Evolutionary conservation across 2,113 vertebrate species (phyloP).

Genomic region (Percopsis transmontana): DNA sequence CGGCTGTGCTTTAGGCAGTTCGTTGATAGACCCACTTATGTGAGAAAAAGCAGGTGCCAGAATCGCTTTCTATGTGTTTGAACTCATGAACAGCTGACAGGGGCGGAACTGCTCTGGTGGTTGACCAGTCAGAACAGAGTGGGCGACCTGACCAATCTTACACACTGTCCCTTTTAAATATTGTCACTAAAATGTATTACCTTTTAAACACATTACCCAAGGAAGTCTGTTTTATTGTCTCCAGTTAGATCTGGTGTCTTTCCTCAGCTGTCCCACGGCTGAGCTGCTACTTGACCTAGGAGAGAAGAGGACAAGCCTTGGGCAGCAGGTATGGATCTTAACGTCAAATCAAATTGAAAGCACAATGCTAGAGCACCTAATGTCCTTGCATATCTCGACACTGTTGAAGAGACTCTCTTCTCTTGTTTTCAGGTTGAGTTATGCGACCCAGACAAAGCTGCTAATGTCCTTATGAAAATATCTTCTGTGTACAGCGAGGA

Average conservation of each 20-base stretch:
- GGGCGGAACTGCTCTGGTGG: too few species aligned
- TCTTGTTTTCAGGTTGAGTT: slow-evolving; percentile 80
- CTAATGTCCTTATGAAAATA: slow-evolving; percentile 85
- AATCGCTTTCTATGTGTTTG: too few species aligned
- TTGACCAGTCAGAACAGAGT: too few species aligned
- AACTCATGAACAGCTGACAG: too few species aligned
- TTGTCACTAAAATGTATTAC: too few species aligned
- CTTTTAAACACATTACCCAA: too few species aligned
- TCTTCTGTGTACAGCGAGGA: slow-evolving; percentile 86
- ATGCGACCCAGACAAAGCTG: slow-evolving; percentile 82
- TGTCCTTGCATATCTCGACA: neutral
- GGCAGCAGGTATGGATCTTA: slow-evolving; percentile 78
- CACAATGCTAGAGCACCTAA: neutral
- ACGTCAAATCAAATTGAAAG: neutral
- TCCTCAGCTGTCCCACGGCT: slow-evolving; percentile 88
- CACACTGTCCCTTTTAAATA: too few species aligned
- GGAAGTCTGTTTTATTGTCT: neutral
- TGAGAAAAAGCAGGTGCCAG: too few species aligned
- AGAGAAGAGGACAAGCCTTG: slow-evolving; percentile 80
- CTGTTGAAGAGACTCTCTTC: neutral
- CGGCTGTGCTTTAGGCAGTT: too few species aligned
- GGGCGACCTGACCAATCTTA: too few species aligned
- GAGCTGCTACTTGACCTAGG: slow-evolving; percentile 88
- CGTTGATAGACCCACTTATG: too few species aligned
- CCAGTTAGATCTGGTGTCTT: slow-evolving; percentile 78